Evolutionary conservation across 2,888 invertebrate species (phyloP).

Genomic region (Deilephila elpenor): DNA sequence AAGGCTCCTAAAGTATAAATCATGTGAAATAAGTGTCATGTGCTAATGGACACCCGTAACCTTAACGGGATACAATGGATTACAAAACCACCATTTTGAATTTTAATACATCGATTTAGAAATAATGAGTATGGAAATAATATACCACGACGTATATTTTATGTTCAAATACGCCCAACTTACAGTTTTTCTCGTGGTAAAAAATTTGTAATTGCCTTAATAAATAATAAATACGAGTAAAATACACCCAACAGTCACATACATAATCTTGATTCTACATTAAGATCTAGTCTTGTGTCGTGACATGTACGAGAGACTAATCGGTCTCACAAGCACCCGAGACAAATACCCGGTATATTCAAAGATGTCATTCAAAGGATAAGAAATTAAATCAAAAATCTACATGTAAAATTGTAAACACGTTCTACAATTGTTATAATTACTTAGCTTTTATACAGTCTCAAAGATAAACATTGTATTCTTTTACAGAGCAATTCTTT

Average conservation of each 20-base stretch:
- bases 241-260: too few relatives aligned
- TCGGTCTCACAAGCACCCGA: too few relatives aligned
- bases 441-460: constrained; percentile 3
- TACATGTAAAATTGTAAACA: background rate
- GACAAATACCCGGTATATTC: too few relatives aligned
- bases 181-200: too few relatives aligned
- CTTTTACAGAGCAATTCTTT: background rate
- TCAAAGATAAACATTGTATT: background rate
- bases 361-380: too few relatives aligned
- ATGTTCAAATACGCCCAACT: too few relatives aligned
- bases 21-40: background rate
- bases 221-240: too few relatives aligned
- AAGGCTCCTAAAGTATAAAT: background rate
- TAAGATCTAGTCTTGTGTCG: too few relatives aligned
- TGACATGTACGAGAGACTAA: too few relatives aligned
- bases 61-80: constrained; percentile 6
- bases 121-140: background rate
- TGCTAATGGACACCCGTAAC: constrained; percentile 2
- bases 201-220: too few relatives aligned
- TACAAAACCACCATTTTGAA: constrained; percentile 4
- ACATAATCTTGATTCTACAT: too few relatives aligned
- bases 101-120: background rate
- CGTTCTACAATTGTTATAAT: background rate
- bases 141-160: background rate
- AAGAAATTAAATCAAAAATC: background rate